Evolutionary conservation across 2,888 invertebrate genomes (phyloP).

Genomic region (Litoditis marina): DNA sequence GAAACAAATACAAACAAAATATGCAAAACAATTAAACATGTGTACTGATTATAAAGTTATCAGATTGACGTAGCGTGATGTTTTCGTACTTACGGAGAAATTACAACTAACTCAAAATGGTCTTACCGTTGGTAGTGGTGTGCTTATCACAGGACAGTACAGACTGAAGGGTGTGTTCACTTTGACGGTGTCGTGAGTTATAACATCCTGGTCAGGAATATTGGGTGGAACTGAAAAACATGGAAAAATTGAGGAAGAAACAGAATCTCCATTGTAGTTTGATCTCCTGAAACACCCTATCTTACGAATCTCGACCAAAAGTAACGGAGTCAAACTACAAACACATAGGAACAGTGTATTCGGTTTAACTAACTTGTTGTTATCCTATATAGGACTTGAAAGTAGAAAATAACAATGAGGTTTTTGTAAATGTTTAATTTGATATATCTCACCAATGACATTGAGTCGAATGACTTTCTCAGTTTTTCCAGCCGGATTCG

Average conservation of each 20-base stretch:
- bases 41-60: conserved; percentile 10
- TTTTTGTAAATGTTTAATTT: no score
- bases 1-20: conserved; percentile 9
- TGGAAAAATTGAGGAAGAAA: no score
- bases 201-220: conserved; percentile 51
- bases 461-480: conserved; percentile 67
- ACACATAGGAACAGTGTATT: no score
- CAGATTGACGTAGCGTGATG: no score
- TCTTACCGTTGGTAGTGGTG: conserved; percentile 50
- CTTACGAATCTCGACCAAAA: no score
- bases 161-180: conserved; percentile 51
- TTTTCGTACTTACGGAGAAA: background rate
- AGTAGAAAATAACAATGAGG: no score
- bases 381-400: no score
- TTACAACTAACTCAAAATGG: no score
- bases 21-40: conserved; percentile 51
- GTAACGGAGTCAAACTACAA: no score
- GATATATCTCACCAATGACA: conserved; percentile 65
- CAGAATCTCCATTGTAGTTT: no score
- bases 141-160: conserved; percentile 59
- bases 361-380: no score
- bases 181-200: conserved; percentile 39
- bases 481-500: conserved; percentile 69
- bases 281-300: no score
- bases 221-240: conserved; percentile 47